These are phyloP conservation scores for Pipistrellus pygmaeus DNA, from an alignment of 2,797 vertebrate genomes.

Conservation along the genomic window DNA sequence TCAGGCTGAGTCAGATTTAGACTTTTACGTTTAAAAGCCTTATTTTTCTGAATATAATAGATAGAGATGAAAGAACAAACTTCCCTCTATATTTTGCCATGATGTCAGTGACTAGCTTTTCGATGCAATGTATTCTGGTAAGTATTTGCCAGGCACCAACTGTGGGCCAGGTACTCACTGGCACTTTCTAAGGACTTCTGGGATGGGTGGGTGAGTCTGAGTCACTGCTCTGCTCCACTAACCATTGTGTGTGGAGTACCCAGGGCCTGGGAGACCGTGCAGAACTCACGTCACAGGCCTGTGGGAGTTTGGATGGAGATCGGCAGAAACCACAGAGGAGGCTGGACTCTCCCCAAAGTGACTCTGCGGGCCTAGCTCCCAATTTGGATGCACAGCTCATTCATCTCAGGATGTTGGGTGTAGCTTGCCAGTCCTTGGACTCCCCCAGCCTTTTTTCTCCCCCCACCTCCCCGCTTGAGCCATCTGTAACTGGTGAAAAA, in stretches of 20 bases:
- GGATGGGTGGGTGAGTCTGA: background rate
- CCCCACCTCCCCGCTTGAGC: background rate
- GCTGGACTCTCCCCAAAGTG: constrained; percentile 59
- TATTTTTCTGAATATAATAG: constrained; percentile 15
- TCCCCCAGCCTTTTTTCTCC: no score
- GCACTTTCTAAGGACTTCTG: background rate
- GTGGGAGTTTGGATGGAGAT: constrained; percentile 55
- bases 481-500: constrained; percentile 78
- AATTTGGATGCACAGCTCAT: constrained; percentile 44
- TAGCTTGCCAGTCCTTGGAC: constrained; percentile 49
- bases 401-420: constrained; percentile 37
- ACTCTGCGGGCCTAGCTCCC: constrained; percentile 18
- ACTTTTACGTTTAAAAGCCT: background rate
- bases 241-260: background rate
- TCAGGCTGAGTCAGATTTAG: background rate
- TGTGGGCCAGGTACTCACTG: background rate
- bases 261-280: background rate
- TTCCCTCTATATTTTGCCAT: background rate
- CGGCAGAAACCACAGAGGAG: constrained; percentile 1
- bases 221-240: background rate
- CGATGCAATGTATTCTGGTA: background rate
- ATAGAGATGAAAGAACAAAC: background rate
- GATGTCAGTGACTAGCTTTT: background rate
- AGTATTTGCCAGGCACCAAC: background rate
- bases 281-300: constrained; percentile 42